These are phyloP conservation scores for Gnatocerus cornutus DNA, from an alignment of 2,888 invertebrate species.

Conservation along the genomic window DNA sequence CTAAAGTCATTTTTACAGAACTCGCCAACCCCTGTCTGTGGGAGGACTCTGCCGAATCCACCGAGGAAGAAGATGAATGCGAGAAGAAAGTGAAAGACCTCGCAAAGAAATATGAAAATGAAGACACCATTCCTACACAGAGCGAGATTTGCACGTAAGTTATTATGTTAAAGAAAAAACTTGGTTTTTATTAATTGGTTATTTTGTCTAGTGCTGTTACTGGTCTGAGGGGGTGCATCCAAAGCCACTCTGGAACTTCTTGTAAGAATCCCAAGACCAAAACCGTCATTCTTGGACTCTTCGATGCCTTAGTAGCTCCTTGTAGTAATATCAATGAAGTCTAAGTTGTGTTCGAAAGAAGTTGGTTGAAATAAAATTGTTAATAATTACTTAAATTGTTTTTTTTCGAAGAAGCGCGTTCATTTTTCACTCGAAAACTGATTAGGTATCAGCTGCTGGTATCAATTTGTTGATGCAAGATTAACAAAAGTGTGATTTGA, in stretches of 20 bases:
- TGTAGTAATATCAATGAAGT: slow-evolving; percentile 31
- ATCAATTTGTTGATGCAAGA: no score
- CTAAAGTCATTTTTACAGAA: slow-evolving; percentile 1
- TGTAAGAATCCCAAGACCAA: slow-evolving; percentile 32
- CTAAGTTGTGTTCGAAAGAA: slow-evolving; percentile 1
- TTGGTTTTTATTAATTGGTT: not conserved
- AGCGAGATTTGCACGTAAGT: slow-evolving; percentile 25
- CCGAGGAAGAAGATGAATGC: slow-evolving; percentile 11
- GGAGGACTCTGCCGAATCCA: slow-evolving; percentile 22
- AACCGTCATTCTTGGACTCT: slow-evolving; percentile 16
- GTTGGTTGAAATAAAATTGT: no score
- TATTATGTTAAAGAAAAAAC: not conserved
- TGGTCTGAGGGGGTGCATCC: not conserved
- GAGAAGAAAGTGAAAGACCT: slow-evolving; percentile 18
- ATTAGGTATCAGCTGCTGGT: no score
- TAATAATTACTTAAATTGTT: no score
- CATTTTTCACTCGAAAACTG: no score
- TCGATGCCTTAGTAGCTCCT: slow-evolving; percentile 30
- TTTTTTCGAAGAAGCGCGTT: no score
- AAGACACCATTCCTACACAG: slow-evolving; percentile 11
- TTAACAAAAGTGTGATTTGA: no score
- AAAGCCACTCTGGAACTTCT: not conserved
- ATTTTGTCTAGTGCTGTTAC: not conserved
- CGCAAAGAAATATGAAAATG: slow-evolving; percentile 8
- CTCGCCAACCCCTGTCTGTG: slow-evolving; percentile 29